These are phyloP conservation scores for Tortrix viridana DNA, from an alignment of 2,888 invertebrate species.

Conservation along the genomic window DNA sequence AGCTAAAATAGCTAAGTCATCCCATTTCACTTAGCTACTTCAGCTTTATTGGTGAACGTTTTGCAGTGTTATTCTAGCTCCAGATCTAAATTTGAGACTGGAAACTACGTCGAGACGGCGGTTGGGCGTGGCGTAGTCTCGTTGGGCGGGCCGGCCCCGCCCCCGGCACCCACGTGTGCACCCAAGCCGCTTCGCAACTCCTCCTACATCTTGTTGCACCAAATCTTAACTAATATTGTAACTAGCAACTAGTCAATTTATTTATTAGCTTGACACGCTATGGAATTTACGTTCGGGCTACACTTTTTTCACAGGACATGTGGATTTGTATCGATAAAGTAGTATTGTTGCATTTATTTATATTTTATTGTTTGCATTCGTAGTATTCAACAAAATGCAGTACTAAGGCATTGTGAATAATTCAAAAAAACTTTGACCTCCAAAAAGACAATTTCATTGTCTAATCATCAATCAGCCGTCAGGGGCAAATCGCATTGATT, in stretches of 20 bases:
- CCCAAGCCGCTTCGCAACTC: conserved; percentile 55
- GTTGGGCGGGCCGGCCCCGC: conserved; percentile 62
- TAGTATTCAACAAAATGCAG: background rate
- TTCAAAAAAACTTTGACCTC: conserved; percentile 26
- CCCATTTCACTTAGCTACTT: too few relatives aligned
- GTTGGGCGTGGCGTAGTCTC: conserved; percentile 59
- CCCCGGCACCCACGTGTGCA: conserved; percentile 72
- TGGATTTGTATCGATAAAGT: too few relatives aligned
- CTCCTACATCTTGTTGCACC: conserved; percentile 34
- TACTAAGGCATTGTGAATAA: background rate
- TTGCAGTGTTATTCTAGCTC: background rate
- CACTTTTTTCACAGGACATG: too few relatives aligned
- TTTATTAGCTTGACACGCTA: too few relatives aligned
- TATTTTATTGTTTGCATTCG: too few relatives aligned
- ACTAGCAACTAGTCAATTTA: too few relatives aligned
- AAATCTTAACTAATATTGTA: background rate
- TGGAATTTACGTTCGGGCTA: too few relatives aligned
- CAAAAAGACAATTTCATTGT: conserved; percentile 39
- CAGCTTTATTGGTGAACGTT: background rate
- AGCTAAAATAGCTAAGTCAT: too few relatives aligned
- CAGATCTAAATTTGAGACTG: conserved; percentile 2
- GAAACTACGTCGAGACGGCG: conserved; percentile 33
- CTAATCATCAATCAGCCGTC: conserved; percentile 47
- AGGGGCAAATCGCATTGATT: conserved; percentile 44
- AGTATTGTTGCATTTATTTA: too few relatives aligned